These are phyloP conservation scores for Abrostola tripartita DNA, from an alignment of 2,888 invertebrate genomes.

Conservation along the genomic window DNA sequence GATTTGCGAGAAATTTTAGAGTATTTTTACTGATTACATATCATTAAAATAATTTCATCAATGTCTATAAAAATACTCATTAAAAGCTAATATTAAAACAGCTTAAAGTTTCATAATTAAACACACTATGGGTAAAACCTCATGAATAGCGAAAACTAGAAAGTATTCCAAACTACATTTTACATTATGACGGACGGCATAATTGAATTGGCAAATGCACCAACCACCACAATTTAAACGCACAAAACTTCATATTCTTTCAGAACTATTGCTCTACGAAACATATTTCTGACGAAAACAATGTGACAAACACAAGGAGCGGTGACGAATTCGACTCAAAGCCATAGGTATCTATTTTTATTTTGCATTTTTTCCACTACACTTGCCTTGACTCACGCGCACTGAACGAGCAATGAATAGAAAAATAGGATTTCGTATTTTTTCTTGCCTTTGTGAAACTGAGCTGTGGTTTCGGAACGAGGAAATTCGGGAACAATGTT, in stretches of 20 bases:
- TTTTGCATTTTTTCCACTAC: constrained; percentile 59
- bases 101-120: background rate
- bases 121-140: background rate
- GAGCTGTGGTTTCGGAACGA: constrained; percentile 10
- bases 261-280: constrained; percentile 29
- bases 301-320: constrained; percentile 50
- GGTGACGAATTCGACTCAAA: constrained; percentile 62
- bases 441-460: constrained; percentile 26
- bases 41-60: no score
- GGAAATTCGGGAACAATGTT: constrained; percentile 3
- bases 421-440: constrained; percentile 52
- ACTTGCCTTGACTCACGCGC: constrained; percentile 61
- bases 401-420: constrained; percentile 57
- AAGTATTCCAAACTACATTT: constrained; percentile 4
- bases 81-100: no score
- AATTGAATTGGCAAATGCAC: constrained; percentile 28
- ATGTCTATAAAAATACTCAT: no score
- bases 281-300: constrained; percentile 45
- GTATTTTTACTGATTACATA: no score
- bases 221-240: constrained; percentile 1
- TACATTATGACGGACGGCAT: constrained; percentile 23
- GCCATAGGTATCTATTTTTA: constrained; percentile 62
- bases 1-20: no score
- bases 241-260: constrained; percentile 9
- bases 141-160: constrained; percentile 1